These are phyloP conservation scores for Podocnemis expansa DNA, from an alignment of 2,113 vertebrate species.

Conservation along the genomic window DNA sequence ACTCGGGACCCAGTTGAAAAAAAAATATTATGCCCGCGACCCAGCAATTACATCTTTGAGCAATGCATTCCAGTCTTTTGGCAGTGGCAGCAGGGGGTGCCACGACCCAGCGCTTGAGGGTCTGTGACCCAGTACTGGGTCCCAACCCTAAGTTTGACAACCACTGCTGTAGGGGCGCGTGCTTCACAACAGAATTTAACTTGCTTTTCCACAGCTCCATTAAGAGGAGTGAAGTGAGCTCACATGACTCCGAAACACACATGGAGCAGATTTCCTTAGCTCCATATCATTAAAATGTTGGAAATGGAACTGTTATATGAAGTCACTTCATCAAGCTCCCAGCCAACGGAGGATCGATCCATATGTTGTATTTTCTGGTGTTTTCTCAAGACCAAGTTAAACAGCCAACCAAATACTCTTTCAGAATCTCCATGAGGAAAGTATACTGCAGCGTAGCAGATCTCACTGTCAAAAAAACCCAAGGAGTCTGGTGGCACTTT, in stretches of 20 bases:
- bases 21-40: too few species aligned
- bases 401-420: not conserved
- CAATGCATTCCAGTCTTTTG: too few species aligned
- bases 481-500: too few species aligned
- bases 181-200: slow-evolving; percentile 39
- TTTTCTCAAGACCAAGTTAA: not conserved
- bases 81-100: too few species aligned
- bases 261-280: not conserved
- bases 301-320: accelerated
- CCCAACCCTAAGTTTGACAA: too few species aligned
- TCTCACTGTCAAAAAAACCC: accelerated
- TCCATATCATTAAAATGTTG: accelerated
- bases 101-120: too few species aligned
- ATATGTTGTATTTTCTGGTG: accelerated
- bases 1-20: too few species aligned
- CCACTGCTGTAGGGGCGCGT: not conserved
- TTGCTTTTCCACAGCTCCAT: not conserved
- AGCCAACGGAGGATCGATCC: not conserved
- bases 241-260: slow-evolving; percentile 15
- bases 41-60: too few species aligned
- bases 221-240: not conserved
- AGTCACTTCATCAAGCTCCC: not conserved
- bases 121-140: too few species aligned
- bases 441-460: not conserved
- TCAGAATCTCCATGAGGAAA: not conserved